phyloP scores from a whole-genome alignment of 2,888 invertebrate genomes.

The Tenodera sinensis region DNA sequence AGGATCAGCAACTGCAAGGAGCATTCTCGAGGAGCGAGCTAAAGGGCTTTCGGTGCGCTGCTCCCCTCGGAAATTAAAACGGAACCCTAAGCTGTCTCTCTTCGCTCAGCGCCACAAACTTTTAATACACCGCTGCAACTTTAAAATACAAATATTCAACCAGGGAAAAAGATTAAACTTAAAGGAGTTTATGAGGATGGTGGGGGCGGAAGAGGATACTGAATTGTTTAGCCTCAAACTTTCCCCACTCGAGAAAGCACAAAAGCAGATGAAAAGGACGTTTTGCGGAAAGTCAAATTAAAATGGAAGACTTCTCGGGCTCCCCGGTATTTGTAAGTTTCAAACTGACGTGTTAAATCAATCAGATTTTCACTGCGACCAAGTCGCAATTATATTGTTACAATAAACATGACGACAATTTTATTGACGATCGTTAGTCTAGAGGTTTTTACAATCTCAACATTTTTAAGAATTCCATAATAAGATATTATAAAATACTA shows the following conservation, averaged over 20 bases:
- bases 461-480: too few species aligned
- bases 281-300: neutral
- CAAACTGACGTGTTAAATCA: neutral
- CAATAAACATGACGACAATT: too few species aligned
- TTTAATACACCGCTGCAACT: neutral
- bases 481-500: too few species aligned
- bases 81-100: neutral
- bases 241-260: neutral
- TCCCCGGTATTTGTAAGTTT: neutral
- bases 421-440: too few species aligned
- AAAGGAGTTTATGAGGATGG: neutral
- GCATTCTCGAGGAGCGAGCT: neutral
- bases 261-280: neutral
- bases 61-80: neutral
- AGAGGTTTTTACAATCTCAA: too few species aligned
- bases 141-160: neutral
- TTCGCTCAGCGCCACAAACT: neutral
- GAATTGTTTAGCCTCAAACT: neutral
- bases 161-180: neutral
- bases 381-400: neutral
- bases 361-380: neutral
- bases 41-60: neutral
- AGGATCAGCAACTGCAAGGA: neutral
- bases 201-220: neutral
- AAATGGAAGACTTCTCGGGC: neutral